A percentile compares a stretch with the other conserved stretches of the same genome.
phyloP scores from a whole-genome alignment of 2,888 invertebrate species.

The Tiliacea aurago region DNA sequence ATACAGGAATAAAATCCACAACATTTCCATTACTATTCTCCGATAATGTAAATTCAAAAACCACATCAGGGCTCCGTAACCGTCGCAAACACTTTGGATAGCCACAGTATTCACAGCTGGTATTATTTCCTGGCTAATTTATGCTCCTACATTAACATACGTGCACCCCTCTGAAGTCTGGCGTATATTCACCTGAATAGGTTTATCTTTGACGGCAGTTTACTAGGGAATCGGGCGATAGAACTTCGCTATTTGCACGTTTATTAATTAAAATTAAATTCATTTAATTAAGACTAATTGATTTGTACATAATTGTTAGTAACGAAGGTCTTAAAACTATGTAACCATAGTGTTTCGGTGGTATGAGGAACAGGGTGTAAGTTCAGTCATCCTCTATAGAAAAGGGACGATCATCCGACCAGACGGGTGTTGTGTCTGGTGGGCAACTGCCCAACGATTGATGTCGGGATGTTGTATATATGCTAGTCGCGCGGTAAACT shows the following conservation, averaged over 20 bases:
- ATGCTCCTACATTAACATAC: slow-evolving; percentile 67
- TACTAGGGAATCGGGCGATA: background rate
- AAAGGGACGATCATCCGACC: no score
- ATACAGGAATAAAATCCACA: slow-evolving; percentile 20
- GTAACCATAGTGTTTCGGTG: no score
- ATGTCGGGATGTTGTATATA: no score
- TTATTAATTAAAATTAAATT: no score
- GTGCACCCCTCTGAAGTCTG: slow-evolving; percentile 26
- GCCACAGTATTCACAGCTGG: slow-evolving; percentile 49
- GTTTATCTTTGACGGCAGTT: slow-evolving; percentile 37
- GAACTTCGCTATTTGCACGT: background rate
- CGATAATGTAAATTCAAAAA: slow-evolving; percentile 69
- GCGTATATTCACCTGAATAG: slow-evolving; percentile 37
- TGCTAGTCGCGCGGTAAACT: no score
- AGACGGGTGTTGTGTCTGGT: no score
- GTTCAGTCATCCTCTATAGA: no score
- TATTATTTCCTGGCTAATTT: slow-evolving; percentile 72
- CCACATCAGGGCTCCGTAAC: slow-evolving; percentile 63
- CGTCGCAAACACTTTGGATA: slow-evolving; percentile 59
- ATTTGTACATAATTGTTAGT: no score
- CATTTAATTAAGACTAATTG: no score
- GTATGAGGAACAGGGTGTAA: no score
- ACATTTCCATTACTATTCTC: slow-evolving; percentile 26
- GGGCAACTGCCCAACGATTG: no score
- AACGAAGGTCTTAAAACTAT: no score